These are phyloP conservation scores for Apodemia duryi DNA, from an alignment of 2,888 invertebrate species.

Conservation along the genomic window DNA sequence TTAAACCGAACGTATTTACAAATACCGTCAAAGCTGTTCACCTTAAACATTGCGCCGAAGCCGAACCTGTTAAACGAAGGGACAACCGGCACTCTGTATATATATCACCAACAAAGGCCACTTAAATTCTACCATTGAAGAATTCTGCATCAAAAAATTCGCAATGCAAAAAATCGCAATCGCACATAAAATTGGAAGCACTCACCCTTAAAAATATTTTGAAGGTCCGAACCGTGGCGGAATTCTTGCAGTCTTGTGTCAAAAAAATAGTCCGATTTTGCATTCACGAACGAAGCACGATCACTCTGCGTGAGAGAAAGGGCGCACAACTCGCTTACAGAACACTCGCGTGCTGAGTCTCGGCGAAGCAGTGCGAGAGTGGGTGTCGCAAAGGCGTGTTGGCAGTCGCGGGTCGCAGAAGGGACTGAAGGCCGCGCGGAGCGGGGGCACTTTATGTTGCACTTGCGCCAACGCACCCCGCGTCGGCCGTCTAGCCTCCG, in stretches of 20 bases:
- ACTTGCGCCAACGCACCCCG: constrained; percentile 49
- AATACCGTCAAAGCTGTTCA: constrained; percentile 58
- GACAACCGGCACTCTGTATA: constrained; percentile 46
- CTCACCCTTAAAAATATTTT: constrained; percentile 59
- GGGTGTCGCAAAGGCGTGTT: constrained; percentile 66
- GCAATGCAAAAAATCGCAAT: constrained; percentile 36
- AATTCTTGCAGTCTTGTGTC: constrained; percentile 53
- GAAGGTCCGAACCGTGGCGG: constrained; percentile 51
- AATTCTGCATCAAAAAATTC: constrained; percentile 41
- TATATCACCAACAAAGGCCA: constrained; percentile 20
- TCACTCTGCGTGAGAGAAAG: constrained; percentile 76
- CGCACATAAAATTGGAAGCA: constrained; percentile 35
- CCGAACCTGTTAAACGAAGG: constrained; percentile 38
- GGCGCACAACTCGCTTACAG: constrained; percentile 64
- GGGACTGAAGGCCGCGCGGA: constrained; percentile 74
- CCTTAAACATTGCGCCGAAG: constrained; percentile 40
- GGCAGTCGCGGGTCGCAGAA: constrained; percentile 61
- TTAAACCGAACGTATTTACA: constrained; percentile 56
- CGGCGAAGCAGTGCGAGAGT: constrained; percentile 56
- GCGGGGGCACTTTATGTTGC: constrained; percentile 68
- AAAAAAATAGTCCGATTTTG: constrained; percentile 74
- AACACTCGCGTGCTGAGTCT: constrained; percentile 62
- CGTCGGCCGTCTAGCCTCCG: constrained; percentile 31
- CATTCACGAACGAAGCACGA: constrained; percentile 75
- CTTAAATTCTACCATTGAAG: constrained; percentile 49